Percentiles rank a stretch among this genome's conserved stretches.
phyloP scores from a whole-genome alignment of 2,113 vertebrate genomes.

The Xenopus borealis region DNA sequence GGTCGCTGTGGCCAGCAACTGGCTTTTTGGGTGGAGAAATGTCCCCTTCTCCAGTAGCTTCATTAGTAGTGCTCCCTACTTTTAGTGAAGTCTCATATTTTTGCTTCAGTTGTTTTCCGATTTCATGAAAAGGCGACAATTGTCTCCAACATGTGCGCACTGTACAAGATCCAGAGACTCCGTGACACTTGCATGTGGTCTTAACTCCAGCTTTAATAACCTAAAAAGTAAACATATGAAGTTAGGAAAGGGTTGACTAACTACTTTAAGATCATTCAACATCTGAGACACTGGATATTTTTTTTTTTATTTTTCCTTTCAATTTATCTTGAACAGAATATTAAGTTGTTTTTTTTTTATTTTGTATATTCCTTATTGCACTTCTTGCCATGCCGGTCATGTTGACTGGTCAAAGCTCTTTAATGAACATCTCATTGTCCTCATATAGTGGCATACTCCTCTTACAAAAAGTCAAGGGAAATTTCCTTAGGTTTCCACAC shows the following conservation, averaged over 20 bases:
- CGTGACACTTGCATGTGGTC: conserved; percentile 96
- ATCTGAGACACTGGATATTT: too few species aligned
- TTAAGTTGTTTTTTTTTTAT: too few species aligned
- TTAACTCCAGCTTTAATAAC: conserved; percentile 94
- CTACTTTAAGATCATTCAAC: not conserved
- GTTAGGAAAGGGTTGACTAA: not conserved
- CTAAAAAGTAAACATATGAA: conserved; percentile 54
- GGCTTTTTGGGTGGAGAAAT: conserved; percentile 76
- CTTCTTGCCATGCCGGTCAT: too few species aligned
- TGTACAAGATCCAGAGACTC: conserved; percentile 92
- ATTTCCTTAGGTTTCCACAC: too few species aligned
- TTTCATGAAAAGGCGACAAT: conserved; percentile 92
- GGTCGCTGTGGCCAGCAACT: conserved; percentile 67
- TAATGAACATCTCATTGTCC: too few species aligned
- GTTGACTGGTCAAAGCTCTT: too few species aligned
- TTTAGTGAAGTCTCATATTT: conserved; percentile 90
- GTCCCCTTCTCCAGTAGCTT: conserved; percentile 89
- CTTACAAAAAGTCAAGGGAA: too few species aligned
- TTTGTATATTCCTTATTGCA: too few species aligned
- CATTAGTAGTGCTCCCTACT: conserved; percentile 91
- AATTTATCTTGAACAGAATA: too few species aligned
- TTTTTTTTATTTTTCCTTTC: too few species aligned
- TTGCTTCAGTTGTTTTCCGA: conserved; percentile 92
- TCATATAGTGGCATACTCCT: too few species aligned
- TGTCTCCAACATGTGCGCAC: conserved; percentile 97